Evolutionary conservation across 1,140 invertebrate genomes (phyloP), one percentile per base, ranked within the genome.

Genomic region (Drosophila yakuba): DNA sequence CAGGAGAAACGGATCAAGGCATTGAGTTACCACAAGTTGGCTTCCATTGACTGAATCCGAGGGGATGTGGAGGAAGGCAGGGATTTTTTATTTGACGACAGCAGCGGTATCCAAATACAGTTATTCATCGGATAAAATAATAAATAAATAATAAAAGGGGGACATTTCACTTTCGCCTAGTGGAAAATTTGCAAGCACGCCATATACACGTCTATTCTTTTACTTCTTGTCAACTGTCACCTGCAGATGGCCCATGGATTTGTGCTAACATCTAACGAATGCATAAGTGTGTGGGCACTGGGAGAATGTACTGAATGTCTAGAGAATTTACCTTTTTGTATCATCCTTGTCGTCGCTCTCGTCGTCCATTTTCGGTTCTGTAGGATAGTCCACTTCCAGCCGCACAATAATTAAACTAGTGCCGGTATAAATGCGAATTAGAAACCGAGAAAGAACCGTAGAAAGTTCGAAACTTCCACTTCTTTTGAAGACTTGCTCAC

Each of bases 301-400:
- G 17, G 17, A 17, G 17, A 17, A 17, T 17, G 17, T 17, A 17
- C 17, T 48, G 36, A 20, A 11, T 52, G 47, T 62, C 38, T 39
- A 17, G 66, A 56, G 23, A 57, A 36, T 80, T 93, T 93, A 95
- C 95, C 95, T 93, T 93, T 95, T 95, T 44, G 94, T 94, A 82
- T 95, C 94, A 91, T 95, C 95, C 84, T 95, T 95, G 75, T 95
- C 95, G 80, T 95, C 95, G 66, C 93, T 94, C 66, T 95, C 95
- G 86, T 95, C 94, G 73, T 95, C 95, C 93, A 95, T 95, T 47
- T 89, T 91, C 14, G 75, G 52, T 47, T 80, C 56, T 78, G 56
- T 72, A 58, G 72, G 67, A 44, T 83, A 91, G 80, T 91, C 86
- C 90, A 78, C 73, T 63, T 56, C 54, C 25, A 72, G 55, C 11